phyloP scores from a whole-genome alignment of 2,888 invertebrate species.

The Rambutsinella grinnellia region DNA sequence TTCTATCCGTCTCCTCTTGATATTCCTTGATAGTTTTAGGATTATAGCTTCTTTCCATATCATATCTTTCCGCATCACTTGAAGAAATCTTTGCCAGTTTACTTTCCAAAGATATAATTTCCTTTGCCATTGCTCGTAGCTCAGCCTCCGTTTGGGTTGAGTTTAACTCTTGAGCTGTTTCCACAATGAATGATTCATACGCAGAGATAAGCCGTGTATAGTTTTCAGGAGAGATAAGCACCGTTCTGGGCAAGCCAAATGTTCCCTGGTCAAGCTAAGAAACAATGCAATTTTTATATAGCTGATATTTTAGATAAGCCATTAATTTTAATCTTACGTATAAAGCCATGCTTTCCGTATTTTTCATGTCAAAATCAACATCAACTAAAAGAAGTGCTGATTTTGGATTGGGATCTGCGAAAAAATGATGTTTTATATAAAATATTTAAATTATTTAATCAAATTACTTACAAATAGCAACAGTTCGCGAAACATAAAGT shows the following conservation, averaged over 20 bases:
- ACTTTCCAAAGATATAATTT: conserved; percentile 58
- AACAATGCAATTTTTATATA: neutral
- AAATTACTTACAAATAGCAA: too few species aligned
- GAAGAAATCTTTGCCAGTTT: conserved; percentile 54
- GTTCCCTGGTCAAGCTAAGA: conserved; percentile 52
- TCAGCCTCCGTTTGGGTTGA: conserved; percentile 11
- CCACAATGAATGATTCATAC: conserved; percentile 51
- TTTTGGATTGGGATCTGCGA: too few species aligned
- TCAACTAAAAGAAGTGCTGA: conserved; percentile 37
- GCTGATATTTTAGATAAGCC: neutral
- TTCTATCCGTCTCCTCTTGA: conserved; percentile 50
- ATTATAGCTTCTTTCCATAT: conserved; percentile 61
- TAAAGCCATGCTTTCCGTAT: too few species aligned
- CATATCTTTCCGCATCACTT: conserved; percentile 56
- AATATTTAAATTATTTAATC: too few species aligned
- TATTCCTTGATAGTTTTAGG: conserved; percentile 45
- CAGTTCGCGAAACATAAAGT: too few species aligned
- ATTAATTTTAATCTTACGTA: conserved; percentile 49
- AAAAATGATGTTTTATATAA: too few species aligned
- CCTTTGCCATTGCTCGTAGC: conserved; percentile 35
- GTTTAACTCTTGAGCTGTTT: conserved; percentile 39
- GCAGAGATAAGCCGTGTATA: conserved; percentile 47
- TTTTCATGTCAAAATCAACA: conserved; percentile 57
- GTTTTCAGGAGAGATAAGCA: conserved; percentile 47
- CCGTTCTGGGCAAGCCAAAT: conserved; percentile 48